phyloP scores from a whole-genome alignment of 2,797 vertebrate genomes.

The Huso huso region DNA sequence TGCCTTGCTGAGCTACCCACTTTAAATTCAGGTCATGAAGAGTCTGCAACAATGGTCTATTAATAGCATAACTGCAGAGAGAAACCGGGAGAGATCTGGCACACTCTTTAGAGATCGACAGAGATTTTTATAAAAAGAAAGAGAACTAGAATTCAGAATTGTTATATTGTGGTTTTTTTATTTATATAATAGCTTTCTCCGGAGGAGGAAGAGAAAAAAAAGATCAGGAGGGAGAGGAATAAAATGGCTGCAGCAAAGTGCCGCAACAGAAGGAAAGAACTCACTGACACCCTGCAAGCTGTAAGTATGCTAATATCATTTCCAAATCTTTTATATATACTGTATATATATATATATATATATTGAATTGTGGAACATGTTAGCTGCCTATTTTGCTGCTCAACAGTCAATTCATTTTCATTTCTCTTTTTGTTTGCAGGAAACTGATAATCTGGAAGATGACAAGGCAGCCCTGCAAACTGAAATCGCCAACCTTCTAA shows the following conservation, averaged over 20 bases:
- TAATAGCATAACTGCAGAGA: slow-evolving; percentile 67
- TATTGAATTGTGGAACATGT: slow-evolving; percentile 9
- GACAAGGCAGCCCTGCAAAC: slow-evolving; percentile 82
- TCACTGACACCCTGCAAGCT: slow-evolving; percentile 86
- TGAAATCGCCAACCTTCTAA: slow-evolving; percentile 84
- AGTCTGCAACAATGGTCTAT: slow-evolving; percentile 73
- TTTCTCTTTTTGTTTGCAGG: slow-evolving; percentile 57
- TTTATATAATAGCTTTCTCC: slow-evolving; percentile 70
- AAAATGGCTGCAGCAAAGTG: slow-evolving; percentile 97
- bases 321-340: not conserved
- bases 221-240: slow-evolving; percentile 91
- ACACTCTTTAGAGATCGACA: slow-evolving; percentile 37
- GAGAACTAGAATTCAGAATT: slow-evolving; percentile 22
- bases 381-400: slow-evolving; percentile 13
- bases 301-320: slow-evolving; percentile 63
- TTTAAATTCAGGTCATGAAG: slow-evolving; percentile 69
- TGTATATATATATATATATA: slow-evolving; percentile 10
- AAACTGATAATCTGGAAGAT: slow-evolving; percentile 90
- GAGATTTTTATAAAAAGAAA: no score
- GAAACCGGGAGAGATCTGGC: slow-evolving; percentile 40
- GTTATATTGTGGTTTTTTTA: slow-evolving; percentile 28
- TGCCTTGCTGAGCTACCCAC: slow-evolving; percentile 44
- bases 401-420: not conserved
- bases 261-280: slow-evolving; percentile 85
- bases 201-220: slow-evolving; percentile 87